Evolutionary conservation across 2,888 invertebrate species (phyloP).

Genomic region (Caenorhabditis sp.): DNA sequence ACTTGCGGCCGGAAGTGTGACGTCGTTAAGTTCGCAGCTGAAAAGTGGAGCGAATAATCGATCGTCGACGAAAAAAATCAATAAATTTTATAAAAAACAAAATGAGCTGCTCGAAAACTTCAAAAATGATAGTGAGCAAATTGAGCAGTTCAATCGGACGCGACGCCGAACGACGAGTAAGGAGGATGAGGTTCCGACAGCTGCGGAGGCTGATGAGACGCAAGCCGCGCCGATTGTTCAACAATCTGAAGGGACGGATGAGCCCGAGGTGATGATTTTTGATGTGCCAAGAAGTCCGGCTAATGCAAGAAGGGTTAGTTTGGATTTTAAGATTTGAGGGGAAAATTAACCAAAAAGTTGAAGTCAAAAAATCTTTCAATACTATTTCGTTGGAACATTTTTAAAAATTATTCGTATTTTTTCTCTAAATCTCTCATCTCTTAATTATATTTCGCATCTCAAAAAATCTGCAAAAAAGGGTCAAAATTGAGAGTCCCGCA

Average conservation of each 20-base stretch:
- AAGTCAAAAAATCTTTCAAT: no score
- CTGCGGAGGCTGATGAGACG: slow-evolving; percentile 4
- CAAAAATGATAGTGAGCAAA: slow-evolving; percentile 66
- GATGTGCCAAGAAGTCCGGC: slow-evolving; percentile 32
- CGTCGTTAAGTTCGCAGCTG: slow-evolving; percentile 27
- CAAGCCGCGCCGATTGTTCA: slow-evolving; percentile 32
- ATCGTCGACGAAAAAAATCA: slow-evolving; percentile 54
- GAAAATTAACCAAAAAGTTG: no score
- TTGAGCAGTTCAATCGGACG: slow-evolving; percentile 49
- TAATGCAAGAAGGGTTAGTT: slow-evolving; percentile 26
- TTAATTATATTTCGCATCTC: no score
- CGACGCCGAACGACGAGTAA: slow-evolving; percentile 35
- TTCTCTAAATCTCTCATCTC: no score
- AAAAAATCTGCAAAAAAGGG: no score
- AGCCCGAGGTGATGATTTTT: slow-evolving; percentile 42
- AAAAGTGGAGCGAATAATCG: slow-evolving; percentile 10
- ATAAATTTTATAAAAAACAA: slow-evolving; percentile 68
- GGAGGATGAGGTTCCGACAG: slow-evolving; percentile 19
- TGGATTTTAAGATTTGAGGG: no score
- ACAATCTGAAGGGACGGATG: slow-evolving; percentile 37
- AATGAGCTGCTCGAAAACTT: slow-evolving; percentile 67
- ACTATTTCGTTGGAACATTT: no score
- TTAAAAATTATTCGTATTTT: no score
- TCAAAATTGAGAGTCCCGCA: no score
- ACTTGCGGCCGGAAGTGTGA: slow-evolving; percentile 26